phyloP scores from a whole-genome alignment of 2,888 invertebrate genomes.

The Punctoribates punctum region DNA sequence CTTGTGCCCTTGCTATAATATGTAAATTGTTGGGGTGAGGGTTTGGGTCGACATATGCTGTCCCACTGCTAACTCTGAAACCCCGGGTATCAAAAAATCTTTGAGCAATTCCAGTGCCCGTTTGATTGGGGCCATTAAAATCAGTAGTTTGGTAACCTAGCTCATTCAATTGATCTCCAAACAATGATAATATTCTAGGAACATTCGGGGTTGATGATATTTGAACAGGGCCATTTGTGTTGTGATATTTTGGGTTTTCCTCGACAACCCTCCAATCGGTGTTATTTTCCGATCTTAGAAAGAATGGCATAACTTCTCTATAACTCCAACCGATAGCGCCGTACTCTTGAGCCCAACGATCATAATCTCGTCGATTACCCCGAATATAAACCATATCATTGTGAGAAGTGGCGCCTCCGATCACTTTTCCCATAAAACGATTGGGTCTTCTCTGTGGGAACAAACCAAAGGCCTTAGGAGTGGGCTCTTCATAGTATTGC shows the following conservation, averaged over 20 bases:
- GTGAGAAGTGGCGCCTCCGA: not conserved
- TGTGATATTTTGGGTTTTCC: not conserved
- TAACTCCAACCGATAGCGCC: slow-evolving; percentile 10
- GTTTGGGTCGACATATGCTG: slow-evolving; percentile 22
- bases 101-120: not conserved
- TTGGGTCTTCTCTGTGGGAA: not conserved
- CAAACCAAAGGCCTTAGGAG: no score
- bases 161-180: no score
- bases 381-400: not conserved
- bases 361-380: not conserved
- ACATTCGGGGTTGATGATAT: no score
- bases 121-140: slow-evolving; percentile 17
- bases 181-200: no score
- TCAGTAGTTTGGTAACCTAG: not conserved
- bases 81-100: slow-evolving; percentile 1
- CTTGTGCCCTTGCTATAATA: slow-evolving; percentile 22
- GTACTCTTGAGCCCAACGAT: slow-evolving; percentile 1
- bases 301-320: slow-evolving; percentile 21
- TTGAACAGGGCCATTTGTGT: not conserved
- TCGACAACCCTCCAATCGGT: not conserved
- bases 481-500: not conserved
- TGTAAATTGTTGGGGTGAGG: slow-evolving; percentile 10
- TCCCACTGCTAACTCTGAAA: not conserved
- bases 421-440: not conserved
- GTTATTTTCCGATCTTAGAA: not conserved